These are phyloP conservation scores for Acanthochromis polyacanthus DNA, from an alignment of 2,113 vertebrate genomes.

Conservation along the genomic window DNA sequence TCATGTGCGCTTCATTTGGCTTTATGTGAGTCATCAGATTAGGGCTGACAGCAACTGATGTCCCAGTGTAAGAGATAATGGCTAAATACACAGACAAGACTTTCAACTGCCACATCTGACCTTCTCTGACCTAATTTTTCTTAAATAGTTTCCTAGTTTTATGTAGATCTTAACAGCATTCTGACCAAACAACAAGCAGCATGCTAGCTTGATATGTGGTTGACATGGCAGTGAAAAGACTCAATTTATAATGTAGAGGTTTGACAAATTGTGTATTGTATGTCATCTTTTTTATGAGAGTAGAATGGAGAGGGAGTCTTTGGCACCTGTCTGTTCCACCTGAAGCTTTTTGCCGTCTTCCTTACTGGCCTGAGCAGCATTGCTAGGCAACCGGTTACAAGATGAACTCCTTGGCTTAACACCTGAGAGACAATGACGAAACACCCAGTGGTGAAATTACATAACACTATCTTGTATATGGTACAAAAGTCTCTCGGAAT, in stretches of 20 bases:
- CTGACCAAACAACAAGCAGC: background rate
- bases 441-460: conserved; percentile 68
- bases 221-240: background rate
- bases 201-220: background rate
- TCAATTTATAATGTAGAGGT: conserved; percentile 8
- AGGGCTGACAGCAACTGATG: conserved; percentile 54
- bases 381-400: conserved; percentile 92
- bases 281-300: conserved; percentile 15
- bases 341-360: conserved; percentile 86
- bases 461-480: background rate
- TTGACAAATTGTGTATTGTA: background rate
- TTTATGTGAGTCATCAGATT: conserved; percentile 57
- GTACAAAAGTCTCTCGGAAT: conserved; percentile 1
- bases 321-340: conserved; percentile 90
- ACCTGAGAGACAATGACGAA: conserved; percentile 87
- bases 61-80: conserved; percentile 28
- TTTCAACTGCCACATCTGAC: conserved; percentile 25
- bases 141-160: background rate
- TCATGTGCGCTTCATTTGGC: conserved; percentile 60
- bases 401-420: conserved; percentile 89
- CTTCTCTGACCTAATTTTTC: background rate
- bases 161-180: background rate
- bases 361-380: conserved; percentile 86
- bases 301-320: conserved; percentile 49
- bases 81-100: conserved; percentile 19